Evolutionary conservation across 2,797 vertebrate species (phyloP).

Genomic region (Salmo trutta): DNA sequence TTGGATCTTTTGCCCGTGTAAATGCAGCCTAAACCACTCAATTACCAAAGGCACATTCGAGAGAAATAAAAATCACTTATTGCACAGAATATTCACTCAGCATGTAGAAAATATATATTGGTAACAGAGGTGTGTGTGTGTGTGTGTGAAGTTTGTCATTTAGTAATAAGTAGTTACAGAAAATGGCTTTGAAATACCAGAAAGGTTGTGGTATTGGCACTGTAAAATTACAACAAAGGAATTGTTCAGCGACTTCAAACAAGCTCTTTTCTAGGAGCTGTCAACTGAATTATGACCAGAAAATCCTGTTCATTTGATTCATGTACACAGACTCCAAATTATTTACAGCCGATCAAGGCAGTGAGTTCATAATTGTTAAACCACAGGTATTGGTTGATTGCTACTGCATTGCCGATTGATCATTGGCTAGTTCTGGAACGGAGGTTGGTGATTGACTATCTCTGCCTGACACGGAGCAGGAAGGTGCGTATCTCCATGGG

Average conservation of each 20-base stretch:
- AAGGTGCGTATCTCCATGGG: slow-evolving; percentile 82
- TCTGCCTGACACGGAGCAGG: slow-evolving; percentile 61
- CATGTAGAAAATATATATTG: background rate
- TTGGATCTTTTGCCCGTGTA: too few relatives aligned
- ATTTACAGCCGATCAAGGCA: background rate
- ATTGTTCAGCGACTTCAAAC: background rate
- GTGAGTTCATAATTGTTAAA: background rate
- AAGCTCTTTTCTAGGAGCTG: too few relatives aligned
- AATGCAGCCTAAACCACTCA: background rate
- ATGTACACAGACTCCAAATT: background rate
- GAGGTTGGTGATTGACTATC: slow-evolving; percentile 36
- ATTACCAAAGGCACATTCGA: background rate
- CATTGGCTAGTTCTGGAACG: background rate
- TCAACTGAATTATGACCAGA: too few relatives aligned
- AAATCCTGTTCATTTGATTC: background rate
- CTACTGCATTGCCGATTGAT: background rate
- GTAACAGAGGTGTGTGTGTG: background rate
- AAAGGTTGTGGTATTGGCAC: background rate
- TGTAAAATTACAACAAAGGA: background rate
- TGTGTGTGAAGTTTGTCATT: background rate
- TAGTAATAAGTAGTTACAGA: background rate
- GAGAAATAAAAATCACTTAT: slow-evolving; percentile 18
- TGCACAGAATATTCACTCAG: slow-evolving; percentile 7
- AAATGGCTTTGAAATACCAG: background rate
- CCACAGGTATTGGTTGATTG: background rate